Percentiles rank a stretch among this genome's conserved stretches.
phyloP scores from a whole-genome alignment of 2,113 vertebrate species.

The Charina bottae region DNA sequence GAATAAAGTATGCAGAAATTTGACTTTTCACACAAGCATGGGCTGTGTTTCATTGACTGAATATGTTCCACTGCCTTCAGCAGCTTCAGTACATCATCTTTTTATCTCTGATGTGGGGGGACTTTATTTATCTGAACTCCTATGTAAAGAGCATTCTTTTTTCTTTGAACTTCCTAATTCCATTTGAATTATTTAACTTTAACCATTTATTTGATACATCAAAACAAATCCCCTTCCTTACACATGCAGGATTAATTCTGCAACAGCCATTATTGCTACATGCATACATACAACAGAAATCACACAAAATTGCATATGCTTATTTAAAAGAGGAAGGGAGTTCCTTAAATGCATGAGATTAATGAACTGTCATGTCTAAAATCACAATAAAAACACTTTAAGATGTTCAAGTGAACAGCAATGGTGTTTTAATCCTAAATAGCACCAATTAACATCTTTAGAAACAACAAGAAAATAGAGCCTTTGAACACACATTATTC shows the following conservation, averaged over 20 bases:
- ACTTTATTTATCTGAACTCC: neutral
- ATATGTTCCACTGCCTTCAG: neutral
- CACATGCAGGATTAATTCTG: neutral
- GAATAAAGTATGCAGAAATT: neutral
- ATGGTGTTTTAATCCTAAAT: slow-evolving; percentile 21
- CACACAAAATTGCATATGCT: slow-evolving; percentile 7
- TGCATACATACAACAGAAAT: neutral
- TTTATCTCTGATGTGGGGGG: too few species aligned
- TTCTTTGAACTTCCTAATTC: neutral
- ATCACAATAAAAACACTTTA: slow-evolving; percentile 5
- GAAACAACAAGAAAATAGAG: slow-evolving; percentile 16
- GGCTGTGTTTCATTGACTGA: neutral
- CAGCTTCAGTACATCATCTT: neutral
- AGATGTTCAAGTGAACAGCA: slow-evolving; percentile 13
- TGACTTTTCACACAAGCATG: neutral
- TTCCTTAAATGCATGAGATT: neutral
- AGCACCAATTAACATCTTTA: slow-evolving; percentile 31
- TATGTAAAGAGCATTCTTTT: neutral
- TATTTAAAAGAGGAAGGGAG: neutral
- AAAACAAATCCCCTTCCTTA: neutral
- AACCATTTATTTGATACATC: neutral
- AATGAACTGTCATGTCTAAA: slow-evolving; percentile 20
- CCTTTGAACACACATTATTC: slow-evolving; percentile 25
- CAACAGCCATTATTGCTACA: neutral
- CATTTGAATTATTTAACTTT: neutral